Conservation (phyloP, 1,140 invertebrate species). For the Eulimnadia texana region DNA sequence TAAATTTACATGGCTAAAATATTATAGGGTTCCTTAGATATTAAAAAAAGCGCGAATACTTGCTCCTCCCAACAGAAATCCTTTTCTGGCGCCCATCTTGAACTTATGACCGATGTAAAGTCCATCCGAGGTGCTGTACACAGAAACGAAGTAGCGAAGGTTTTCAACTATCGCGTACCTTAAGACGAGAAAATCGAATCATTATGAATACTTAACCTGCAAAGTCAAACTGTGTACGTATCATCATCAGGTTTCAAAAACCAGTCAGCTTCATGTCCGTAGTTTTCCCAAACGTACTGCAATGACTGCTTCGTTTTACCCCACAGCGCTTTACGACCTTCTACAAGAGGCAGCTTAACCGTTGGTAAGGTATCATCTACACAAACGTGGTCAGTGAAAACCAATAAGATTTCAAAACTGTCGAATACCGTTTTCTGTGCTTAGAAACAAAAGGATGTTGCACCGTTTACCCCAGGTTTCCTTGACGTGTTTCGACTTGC, state of each 20-base stretch:
- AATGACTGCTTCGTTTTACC: conserved; percentile 93
- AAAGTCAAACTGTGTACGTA: conserved; percentile 39
- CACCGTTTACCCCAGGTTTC: conserved; percentile 90
- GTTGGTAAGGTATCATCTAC: conserved; percentile 36
- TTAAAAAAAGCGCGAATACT: neutral
- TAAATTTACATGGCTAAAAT: too few relatives aligned
- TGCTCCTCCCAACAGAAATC: conserved; percentile 82
- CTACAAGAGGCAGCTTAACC: too few relatives aligned
- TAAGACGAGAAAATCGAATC: neutral
- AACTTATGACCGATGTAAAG: conserved; percentile 83
- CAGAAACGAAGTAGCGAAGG: conserved; percentile 67
- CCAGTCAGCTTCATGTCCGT: conserved; percentile 76
- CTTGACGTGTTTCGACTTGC: conserved; percentile 80
- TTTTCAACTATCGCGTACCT: conserved; percentile 85
- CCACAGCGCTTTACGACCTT: conserved; percentile 82
- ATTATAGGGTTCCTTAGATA: too few relatives aligned
- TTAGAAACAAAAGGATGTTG: conserved; percentile 80
- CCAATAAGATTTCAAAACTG: neutral
- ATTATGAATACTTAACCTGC: neutral
- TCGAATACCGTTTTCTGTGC: conserved; percentile 52
- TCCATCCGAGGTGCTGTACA: conserved; percentile 49
- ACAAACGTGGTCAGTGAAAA: neutral
- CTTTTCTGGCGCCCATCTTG: conserved; percentile 71
- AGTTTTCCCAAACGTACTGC: conserved; percentile 67
- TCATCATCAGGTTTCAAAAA: conserved; percentile 91